Percentiles rank a stretch among this genome's conserved stretches.
phyloP scores from a whole-genome alignment of 2,113 vertebrate species.

The Hydrolagus affinis region DNA sequence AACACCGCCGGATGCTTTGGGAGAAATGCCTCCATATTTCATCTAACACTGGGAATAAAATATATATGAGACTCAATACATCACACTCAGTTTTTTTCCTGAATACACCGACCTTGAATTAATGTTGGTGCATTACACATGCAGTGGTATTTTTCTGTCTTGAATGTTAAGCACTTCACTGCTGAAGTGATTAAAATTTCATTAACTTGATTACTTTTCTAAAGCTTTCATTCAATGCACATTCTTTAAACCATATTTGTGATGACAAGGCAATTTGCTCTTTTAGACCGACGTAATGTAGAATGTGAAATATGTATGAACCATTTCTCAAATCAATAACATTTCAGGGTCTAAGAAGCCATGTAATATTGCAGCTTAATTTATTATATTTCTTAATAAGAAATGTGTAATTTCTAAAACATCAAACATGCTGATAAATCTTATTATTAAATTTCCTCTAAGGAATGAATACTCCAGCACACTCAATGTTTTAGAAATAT shows the following conservation, averaged over 20 bases:
- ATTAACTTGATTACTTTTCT: neutral
- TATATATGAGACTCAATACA: neutral
- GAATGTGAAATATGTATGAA: slow-evolving; percentile 2
- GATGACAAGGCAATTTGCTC: neutral
- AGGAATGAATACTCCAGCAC: too few species aligned
- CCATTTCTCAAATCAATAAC: neutral
- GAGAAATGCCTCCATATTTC: neutral
- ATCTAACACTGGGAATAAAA: neutral
- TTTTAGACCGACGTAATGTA: neutral
- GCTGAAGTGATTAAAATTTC: neutral
- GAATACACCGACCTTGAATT: neutral
- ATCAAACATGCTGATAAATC: too few species aligned
- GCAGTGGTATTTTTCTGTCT: neutral
- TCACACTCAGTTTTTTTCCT: neutral
- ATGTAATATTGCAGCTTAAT: too few species aligned
- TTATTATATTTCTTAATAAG: too few species aligned
- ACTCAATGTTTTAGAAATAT: too few species aligned
- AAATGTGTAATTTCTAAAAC: too few species aligned
- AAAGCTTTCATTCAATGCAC: neutral
- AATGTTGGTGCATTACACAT: neutral
- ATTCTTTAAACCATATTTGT: neutral
- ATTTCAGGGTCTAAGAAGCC: too few species aligned
- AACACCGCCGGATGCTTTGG: neutral
- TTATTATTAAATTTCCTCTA: too few species aligned
- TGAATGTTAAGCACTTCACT: neutral